Conservation (phyloP, 2,113 vertebrate species). For the Cryptomyrus ogoouensis region DNA sequence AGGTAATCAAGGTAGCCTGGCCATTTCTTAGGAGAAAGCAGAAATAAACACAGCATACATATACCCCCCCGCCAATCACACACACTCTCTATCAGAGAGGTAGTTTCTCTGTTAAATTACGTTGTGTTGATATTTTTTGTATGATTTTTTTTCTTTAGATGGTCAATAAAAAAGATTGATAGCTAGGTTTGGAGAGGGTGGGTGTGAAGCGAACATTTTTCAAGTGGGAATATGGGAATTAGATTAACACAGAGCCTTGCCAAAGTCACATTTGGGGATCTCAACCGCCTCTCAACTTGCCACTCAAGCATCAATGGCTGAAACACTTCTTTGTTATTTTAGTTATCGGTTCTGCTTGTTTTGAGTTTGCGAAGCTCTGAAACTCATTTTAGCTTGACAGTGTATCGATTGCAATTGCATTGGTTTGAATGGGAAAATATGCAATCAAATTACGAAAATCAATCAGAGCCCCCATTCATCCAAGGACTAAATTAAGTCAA, state of each 20-base stretch:
- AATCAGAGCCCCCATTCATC: slow-evolving; percentile 61
- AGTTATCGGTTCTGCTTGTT: neutral
- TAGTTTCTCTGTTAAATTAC: slow-evolving; percentile 41
- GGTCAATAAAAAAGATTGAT: slow-evolving; percentile 65
- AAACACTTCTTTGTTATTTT: neutral
- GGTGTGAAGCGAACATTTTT: slow-evolving; percentile 35
- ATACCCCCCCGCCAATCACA: neutral
- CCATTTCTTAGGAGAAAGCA: neutral
- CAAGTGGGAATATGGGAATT: slow-evolving; percentile 46
- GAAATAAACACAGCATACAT: neutral
- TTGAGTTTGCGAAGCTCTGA: slow-evolving; percentile 34
- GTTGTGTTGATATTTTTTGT: slow-evolving; percentile 60
- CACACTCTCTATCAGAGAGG: slow-evolving; percentile 37
- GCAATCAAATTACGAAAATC: slow-evolving; percentile 73
- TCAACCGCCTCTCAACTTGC: slow-evolving; percentile 26
- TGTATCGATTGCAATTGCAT: slow-evolving; percentile 69
- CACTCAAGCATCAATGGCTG: neutral
- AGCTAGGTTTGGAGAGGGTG: slow-evolving; percentile 34
- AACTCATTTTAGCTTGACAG: slow-evolving; percentile 49
- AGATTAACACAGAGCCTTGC: slow-evolving; percentile 27
- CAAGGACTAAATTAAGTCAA: slow-evolving; percentile 56
- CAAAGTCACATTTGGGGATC: slow-evolving; percentile 28
- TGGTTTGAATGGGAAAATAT: slow-evolving; percentile 68
- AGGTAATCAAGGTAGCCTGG: neutral
- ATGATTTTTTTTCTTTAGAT: slow-evolving; percentile 53